phyloP scores from a whole-genome alignment of 2,797 vertebrate genomes.

The Cheirogaleus major region DNA sequence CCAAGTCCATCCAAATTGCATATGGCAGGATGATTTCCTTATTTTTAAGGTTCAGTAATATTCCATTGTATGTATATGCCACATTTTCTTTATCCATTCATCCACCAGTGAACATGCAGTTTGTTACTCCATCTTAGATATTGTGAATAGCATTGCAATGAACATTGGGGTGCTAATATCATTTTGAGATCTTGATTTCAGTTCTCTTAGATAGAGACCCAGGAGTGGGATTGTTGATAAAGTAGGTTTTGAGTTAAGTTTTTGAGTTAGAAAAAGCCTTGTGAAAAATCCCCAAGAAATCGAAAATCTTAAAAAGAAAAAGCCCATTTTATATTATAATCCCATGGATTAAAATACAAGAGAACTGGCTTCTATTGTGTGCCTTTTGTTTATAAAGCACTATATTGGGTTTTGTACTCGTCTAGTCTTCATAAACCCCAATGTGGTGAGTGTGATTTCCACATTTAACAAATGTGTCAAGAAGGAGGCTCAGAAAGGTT shows the following conservation, averaged over 20 bases:
- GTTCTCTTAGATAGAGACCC: neutral
- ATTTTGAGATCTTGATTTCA: neutral
- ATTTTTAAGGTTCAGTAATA: neutral
- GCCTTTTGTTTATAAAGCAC: neutral
- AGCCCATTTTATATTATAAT: neutral
- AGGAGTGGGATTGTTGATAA: neutral
- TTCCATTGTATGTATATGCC: neutral
- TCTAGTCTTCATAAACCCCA: neutral
- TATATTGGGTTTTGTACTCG: neutral
- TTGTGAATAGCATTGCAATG: neutral
- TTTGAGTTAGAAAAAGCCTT: neutral
- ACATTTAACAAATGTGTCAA: neutral
- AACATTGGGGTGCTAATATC: neutral
- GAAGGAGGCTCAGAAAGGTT: neutral
- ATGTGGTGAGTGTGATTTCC: neutral
- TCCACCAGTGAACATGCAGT: neutral
- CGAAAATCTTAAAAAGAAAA: slow-evolving; percentile 3
- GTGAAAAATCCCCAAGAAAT: neutral
- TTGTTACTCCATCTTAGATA: neutral
- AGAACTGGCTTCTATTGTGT: neutral
- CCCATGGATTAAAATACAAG: slow-evolving; percentile 20
- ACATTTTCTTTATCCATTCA: neutral
- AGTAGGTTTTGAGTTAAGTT: neutral
- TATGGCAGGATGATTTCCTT: neutral
- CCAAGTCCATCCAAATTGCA: neutral